Evolutionary conservation across 2,797 vertebrate species (phyloP), one percentile per base, ranked within the genome.

Genomic region (Bucorvus abyssinicus): DNA sequence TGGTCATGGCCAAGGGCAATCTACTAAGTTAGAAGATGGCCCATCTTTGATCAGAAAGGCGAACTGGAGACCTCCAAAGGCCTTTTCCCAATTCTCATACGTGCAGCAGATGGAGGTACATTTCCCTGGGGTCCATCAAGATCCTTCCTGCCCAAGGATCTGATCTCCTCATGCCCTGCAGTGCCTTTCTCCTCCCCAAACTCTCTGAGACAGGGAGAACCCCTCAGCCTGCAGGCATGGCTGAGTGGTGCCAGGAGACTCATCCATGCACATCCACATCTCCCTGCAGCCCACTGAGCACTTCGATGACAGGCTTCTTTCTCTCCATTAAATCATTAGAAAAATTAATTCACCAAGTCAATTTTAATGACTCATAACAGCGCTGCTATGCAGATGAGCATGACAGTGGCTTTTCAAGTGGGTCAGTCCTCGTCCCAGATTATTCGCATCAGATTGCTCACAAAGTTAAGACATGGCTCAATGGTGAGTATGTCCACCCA

Each of bases 61-160:
- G n/a, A 63, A 34, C 29, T 50, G 38, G 36, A 74, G 52, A 36
- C 27, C 10, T 86, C 4, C 2, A 67, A 81, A 88, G 5, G 14
- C 12, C 9, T 10, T 6, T 56, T 81, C 53, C 44, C 30, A 24
- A 0, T 63, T 34, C 30, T 30, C 10, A 26, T 38, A 42, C 36
- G 10, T 18, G 15, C 30, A 36, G 29, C 44, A 67, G 61, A 34
- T 45, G 38, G n/a, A 69, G 26, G 5, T 9, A 64, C 0, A 0
- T 91, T 91, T 68, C 42, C 44, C 30, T 77, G 60, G 23, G 27
- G 23, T 40, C 30, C 42, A 7, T 45, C 21, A 52, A 44, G 45
- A 29, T 32, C 50, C 24, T 55, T 82, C 40, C 16, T 34, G 14
- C 10, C 42, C 17, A 40, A 61, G 45, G 34, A 60, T 23, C 50